Base-by-base conservation (phyloP, 2,113 vertebrate species). In the Potamarius usumacintae region DNA sequence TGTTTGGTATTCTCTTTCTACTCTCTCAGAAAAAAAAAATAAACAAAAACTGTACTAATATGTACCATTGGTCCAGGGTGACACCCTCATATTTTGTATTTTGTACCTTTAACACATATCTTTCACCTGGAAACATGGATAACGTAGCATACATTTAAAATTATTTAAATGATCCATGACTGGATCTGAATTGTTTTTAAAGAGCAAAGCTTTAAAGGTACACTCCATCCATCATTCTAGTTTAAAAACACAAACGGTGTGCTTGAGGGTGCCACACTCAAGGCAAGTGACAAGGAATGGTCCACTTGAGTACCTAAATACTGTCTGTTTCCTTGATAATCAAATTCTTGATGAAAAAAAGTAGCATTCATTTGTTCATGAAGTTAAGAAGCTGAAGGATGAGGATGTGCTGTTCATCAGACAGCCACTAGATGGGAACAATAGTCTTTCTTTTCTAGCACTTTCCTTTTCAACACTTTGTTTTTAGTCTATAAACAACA, bases 361-460 rank as follows among this genome's bases (percentile, higher is more conserved):
- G 42, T 42, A 34, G 15, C 69, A 74, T 69, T 27, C n/a, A 69
- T 30, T 30, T 69, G 12, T 6, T 69, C 27, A 71, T 14, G 30
- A 34, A 17, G 2, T 11, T 34, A 42, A 42, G 34, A 72, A 42
- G 34, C 15, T 72, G 69, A 58, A 58, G 55, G 55, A 81, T 42
- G 79, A 65, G 71, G 55, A 84, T 57, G 57, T 86, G 88, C 84
- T 86, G 67, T 93, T 90, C 90, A 91, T 90, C 84, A 87, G 90
- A 88, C 89, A 90, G 88, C 94, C 95, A 94, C 95, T 95, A 96
- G 95, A 94, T 95, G 95, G 94, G 93, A 95, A 95, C 92, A 94
- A 93, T 92, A 89, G 86, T 86, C 90, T 88, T 92, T 86, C 85
- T 58, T 71, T 50, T 91, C 58, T 84, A 74, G 57, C 34, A 71